Evolutionary conservation across 2,113 vertebrate species (phyloP), one percentile per base, ranked within the genome.

Genomic region (Lipophrys pholis): DNA sequence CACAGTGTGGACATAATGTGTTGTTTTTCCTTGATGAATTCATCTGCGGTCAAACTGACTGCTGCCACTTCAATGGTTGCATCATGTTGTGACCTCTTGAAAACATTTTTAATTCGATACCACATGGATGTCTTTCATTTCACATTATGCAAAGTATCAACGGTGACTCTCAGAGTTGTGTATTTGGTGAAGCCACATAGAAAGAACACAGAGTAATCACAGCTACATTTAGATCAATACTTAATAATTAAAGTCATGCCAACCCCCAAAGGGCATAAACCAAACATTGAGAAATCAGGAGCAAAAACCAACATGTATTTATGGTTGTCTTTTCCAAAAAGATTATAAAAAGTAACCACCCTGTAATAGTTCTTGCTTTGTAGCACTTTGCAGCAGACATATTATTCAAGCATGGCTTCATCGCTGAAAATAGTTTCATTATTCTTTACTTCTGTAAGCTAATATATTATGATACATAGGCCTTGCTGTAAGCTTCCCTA

Each of bases 381-480:
- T 84, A 87, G 90, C 90, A 84, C 87, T 93, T 93, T 93, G 80
- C 74, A 87, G 77, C 77, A 88, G 90, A 92, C 81, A 71, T 88
- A 93, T 94, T 94, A 92, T 81, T 92, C 92, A 92, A 84, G 68
- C 69, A 70, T 76, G 84, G 84, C 89, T 92, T 92, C 86, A 92
- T 54, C 87, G 88, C 93, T 81, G 86, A 91, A 91, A 93, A 91
- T 90, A 91, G 88, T 91, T 88, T 90, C 85, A 93, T 94, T 93
- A 89, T 89, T 94, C 90, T 90, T 93, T 82, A 91, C 84, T 91
- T 91, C 83, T 82, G 81, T 83, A 80, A 82, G 84, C 85, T 87
- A 87, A 90, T 83, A 85, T 64, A 90, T 83, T 76, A 90, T 93
- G 92, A 93, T 92, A 76, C 74, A 92, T 89, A 76, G 85, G 62